Evolutionary conservation across 2,113 vertebrate species (phyloP), one percentile per base, ranked within the genome.

Genomic region (Oreochromis spilurus): DNA sequence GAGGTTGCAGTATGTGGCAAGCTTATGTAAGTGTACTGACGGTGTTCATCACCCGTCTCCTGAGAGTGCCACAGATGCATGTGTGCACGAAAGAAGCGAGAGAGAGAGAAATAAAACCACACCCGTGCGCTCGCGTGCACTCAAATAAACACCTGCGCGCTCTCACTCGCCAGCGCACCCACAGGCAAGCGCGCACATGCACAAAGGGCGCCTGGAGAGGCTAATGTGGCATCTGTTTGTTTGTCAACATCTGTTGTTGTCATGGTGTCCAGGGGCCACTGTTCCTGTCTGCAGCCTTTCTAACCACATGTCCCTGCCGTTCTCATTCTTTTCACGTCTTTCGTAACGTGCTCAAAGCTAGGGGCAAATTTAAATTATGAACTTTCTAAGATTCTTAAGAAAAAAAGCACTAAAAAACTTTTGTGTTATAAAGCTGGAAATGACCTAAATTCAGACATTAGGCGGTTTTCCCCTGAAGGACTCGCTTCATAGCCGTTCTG

Each of bases 1-100:
- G 77, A 55, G 62, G 85, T 11, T 84, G 80, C 6, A 24, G 81
- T 36, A 79, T 2, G 43, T 31, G 81, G 75, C 82, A 13, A 45
- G 75, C 52, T 89, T 91, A 89, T 21, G 29, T 92, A 92, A 92
- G 84, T 57, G 86, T 88, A 9, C 87, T 34, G 83, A 82, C 55
- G 9, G 65, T 9, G 34, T 78, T 78, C 38, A 55, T 54, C 60
- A 52, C n/a, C 81, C 4, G 7, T 53, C 83, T 78, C 75, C 72
- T n/a, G 85, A 87, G 82, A 79, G 17, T 11, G 19, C 21, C 58
- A 38, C 8, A 13, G 40, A 50, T 50, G 17, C 17, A 77, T 9
- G 40, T 24, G 45, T 60, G 79, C 67, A 52, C 19, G 58, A 16
- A 55, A 79, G 60, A 65, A 65, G 60, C 13, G 60, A 65, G 34